Evolutionary conservation across 2,113 vertebrate genomes (phyloP).

Genomic region (Hypanus sabinus): DNA sequence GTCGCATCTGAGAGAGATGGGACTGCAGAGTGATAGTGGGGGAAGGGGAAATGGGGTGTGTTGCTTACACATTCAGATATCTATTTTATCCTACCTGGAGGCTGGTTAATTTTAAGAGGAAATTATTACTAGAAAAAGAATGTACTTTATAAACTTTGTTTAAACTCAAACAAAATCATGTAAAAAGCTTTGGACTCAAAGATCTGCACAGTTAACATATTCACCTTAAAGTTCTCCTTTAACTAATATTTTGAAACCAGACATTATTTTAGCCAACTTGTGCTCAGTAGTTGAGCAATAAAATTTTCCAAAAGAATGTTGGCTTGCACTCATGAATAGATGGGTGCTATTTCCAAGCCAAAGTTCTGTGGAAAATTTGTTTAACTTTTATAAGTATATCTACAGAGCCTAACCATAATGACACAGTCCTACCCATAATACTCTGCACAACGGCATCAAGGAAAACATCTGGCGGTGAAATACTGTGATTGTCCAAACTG

Average conservation of each 20-base stretch:
- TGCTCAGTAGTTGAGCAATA: slow-evolving; percentile 7
- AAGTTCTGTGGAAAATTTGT: slow-evolving; percentile 13
- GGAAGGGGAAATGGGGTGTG: too few relatives aligned
- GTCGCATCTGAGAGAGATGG: too few relatives aligned
- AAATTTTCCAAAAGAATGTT: slow-evolving; percentile 32
- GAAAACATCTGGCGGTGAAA: neutral
- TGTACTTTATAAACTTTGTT: neutral
- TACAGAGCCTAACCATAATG: neutral
- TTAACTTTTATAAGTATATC: slow-evolving; percentile 6
- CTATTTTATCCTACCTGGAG: neutral
- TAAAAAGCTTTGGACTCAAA: neutral
- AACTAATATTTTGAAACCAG: neutral
- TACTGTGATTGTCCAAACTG: neutral
- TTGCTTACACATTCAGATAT: neutral
- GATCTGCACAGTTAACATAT: neutral
- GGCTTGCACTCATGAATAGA: neutral
- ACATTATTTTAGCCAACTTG: neutral
- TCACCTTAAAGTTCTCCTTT: neutral
- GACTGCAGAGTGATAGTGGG: too few relatives aligned
- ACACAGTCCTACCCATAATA: neutral
- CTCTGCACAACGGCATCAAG: neutral
- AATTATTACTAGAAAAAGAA: neutral
- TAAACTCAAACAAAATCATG: neutral
- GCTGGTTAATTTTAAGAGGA: neutral
- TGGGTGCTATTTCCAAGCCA: slow-evolving; percentile 2